A percentile compares a stretch with the other conserved stretches of the same genome.
phyloP scores from a whole-genome alignment of 30 jellyfish, hydroid and myxozoan genomes.

The Aurelia aurita region DNA sequence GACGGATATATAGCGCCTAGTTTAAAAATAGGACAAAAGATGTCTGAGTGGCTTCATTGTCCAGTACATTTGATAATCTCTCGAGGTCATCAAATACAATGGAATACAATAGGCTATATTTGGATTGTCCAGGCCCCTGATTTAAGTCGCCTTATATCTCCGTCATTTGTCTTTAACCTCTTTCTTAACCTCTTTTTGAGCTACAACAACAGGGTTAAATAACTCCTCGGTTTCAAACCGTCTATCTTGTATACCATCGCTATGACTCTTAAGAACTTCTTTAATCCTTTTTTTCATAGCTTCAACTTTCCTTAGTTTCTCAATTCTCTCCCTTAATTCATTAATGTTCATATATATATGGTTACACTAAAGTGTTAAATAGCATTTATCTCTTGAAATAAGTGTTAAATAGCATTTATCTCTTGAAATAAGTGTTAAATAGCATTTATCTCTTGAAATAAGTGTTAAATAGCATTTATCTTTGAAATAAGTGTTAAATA shows the following conservation, averaged over 20 bases:
- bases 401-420: conserved; percentile 19
- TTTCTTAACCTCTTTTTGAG: conserved; percentile 24
- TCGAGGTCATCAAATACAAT: too few relatives aligned
- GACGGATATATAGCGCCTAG: too few relatives aligned
- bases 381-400: conserved; percentile 8
- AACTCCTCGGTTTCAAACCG: conserved; percentile 6
- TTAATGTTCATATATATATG: conserved; percentile 25
- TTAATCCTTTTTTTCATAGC: conserved; percentile 5
- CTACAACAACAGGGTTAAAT: conserved; percentile 1
- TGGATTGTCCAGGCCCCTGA: too few relatives aligned
- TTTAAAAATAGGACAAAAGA: too few relatives aligned
- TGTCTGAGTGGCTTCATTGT: too few relatives aligned
- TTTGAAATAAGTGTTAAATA: background rate
- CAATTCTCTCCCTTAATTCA: background rate
- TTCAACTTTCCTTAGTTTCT: background rate
- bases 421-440: conserved; percentile 2
- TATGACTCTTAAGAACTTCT: background rate
- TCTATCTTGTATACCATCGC: conserved; percentile 28
- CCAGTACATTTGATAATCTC: too few relatives aligned
- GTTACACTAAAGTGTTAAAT: conserved; percentile 34
- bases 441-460: conserved; percentile 8
- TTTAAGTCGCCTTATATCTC: too few relatives aligned
- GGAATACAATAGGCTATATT: too few relatives aligned
- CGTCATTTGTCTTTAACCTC: too few relatives aligned
- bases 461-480: conserved; percentile 19